These are phyloP conservation scores for Pipa parva DNA, from an alignment of 2,113 vertebrate species.

Conservation along the genomic window DNA sequence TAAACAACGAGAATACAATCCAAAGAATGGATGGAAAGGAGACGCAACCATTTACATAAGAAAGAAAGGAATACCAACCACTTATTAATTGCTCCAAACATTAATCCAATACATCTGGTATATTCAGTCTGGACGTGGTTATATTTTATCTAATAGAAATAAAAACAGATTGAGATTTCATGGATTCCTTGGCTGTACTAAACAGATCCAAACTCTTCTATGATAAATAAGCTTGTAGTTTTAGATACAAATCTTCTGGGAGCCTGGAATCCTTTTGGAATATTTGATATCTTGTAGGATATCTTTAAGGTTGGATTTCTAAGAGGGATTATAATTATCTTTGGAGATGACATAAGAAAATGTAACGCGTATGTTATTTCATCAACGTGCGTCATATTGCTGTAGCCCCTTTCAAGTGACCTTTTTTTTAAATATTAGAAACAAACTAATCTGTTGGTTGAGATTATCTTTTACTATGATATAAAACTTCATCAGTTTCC, in stretches of 20 bases:
- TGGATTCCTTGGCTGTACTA: background rate
- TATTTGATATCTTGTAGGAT: background rate
- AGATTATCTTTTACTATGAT: no score
- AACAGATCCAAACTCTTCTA: background rate
- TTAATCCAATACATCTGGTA: background rate
- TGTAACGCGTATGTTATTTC: background rate
- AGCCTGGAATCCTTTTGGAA: background rate
- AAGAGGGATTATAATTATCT: background rate
- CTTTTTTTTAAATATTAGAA: no score
- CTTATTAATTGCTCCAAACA: background rate
- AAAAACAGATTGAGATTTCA: background rate
- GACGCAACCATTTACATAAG: background rate
- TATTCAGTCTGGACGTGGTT: background rate
- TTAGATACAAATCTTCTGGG: background rate
- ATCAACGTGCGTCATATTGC: no score
- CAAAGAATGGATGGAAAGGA: background rate
- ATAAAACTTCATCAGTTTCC: no score
- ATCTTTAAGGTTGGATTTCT: background rate
- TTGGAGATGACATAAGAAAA: background rate
- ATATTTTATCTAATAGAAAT: background rate
- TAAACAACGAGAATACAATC: background rate
- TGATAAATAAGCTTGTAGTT: background rate
- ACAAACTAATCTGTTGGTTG: no score
- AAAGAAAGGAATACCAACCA: background rate
- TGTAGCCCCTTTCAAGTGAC: no score